A percentile compares a stretch with the other conserved stretches of the same genome.
These are phyloP conservation scores for Aplidium turbinatum DNA, from an alignment of 23 tunicate genomes.

Conservation along the genomic window DNA sequence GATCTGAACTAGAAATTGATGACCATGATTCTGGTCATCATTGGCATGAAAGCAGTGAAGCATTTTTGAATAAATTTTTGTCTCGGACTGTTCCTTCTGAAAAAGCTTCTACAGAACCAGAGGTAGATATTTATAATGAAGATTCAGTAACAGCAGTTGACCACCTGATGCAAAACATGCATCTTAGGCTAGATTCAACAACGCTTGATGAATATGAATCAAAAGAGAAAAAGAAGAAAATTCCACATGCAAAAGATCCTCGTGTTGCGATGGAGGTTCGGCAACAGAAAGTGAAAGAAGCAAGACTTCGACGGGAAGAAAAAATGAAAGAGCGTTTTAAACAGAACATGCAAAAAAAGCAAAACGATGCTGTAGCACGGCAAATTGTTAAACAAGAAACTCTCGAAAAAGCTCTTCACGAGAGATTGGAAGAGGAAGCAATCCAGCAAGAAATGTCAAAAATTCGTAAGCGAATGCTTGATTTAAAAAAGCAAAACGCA, in stretches of 20 bases:
- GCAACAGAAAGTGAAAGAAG: constrained; percentile 63
- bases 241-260: constrained; percentile 25
- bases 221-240: constrained; percentile 5
- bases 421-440: constrained; percentile 70
- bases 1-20: constrained; percentile 35
- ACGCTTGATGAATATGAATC: constrained; percentile 25
- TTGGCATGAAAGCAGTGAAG: constrained; percentile 53
- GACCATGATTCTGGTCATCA: constrained; percentile 4
- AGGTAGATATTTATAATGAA: constrained; percentile 30
- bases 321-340: constrained; percentile 25
- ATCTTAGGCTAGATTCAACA: constrained; percentile 13
- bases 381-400: constrained; percentile 41
- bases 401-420: constrained; percentile 15
- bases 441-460: constrained; percentile 62
- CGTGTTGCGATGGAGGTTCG: constrained; percentile 52
- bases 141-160: constrained; percentile 39
- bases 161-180: constrained; percentile 36
- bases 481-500: constrained; percentile 47
- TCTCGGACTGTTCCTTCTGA: not conserved
- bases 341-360: constrained; percentile 28
- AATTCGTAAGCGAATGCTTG: constrained; percentile 59
- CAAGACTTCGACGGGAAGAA: constrained; percentile 46
- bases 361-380: constrained; percentile 22
- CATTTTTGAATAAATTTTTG: constrained; percentile 34
- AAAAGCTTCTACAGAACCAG: not conserved